phyloP scores from a whole-genome alignment of 2,888 invertebrate species.

The Stenurella melanura region DNA sequence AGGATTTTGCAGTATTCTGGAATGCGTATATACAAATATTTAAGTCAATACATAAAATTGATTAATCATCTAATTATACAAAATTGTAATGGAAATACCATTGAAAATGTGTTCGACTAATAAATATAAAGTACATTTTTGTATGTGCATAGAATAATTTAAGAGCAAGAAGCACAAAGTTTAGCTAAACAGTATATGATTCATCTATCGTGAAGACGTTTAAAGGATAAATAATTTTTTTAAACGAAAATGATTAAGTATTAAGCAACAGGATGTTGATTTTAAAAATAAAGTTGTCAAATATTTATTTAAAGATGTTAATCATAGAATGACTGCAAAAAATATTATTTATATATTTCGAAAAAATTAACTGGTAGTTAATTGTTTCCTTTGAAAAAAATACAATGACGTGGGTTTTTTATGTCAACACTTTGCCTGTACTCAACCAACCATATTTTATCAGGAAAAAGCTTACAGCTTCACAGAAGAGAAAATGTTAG shows the following conservation, averaged over 20 bases:
- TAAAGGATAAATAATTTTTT: conserved; percentile 1
- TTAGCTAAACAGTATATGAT: conserved; percentile 4
- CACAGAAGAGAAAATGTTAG: too few species aligned
- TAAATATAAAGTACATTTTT: conserved; percentile 3
- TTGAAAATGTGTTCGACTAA: conserved; percentile 5
- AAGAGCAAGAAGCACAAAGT: not conserved
- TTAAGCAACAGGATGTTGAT: not conserved
- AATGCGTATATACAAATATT: not conserved
- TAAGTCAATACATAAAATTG: not conserved
- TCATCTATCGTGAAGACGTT: not conserved
- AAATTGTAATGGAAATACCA: conserved; percentile 4
- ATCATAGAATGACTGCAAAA: too few species aligned
- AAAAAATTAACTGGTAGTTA: too few species aligned
- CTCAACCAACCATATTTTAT: too few species aligned
- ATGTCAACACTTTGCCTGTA: too few species aligned
- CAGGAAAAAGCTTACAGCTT: too few species aligned
- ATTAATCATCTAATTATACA: conserved; percentile 7
- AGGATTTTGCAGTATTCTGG: not conserved
- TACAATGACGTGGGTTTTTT: too few species aligned
- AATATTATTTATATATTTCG: too few species aligned
- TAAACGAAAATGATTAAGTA: not conserved
- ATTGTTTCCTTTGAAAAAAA: too few species aligned
- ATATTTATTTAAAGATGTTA: too few species aligned
- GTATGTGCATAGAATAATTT: not conserved
- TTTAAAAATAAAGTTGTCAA: not conserved